These are phyloP conservation scores for Seira sanloemensis DNA, from an alignment of 2,888 invertebrate species.

Conservation along the genomic window DNA sequence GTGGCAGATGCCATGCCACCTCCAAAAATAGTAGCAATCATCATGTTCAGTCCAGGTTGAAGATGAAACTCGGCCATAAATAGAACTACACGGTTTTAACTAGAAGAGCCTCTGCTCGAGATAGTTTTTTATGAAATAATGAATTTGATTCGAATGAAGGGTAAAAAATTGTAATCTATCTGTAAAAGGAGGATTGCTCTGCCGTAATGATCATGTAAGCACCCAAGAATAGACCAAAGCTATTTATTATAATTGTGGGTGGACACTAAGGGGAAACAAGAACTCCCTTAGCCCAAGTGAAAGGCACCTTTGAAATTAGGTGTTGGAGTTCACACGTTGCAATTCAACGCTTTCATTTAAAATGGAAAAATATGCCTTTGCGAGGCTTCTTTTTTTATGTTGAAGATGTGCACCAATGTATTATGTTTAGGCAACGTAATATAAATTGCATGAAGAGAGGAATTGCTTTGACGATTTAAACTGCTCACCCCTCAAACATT, in stretches of 20 bases:
- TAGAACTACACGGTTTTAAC: background rate
- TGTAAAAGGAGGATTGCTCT: constrained; percentile 45
- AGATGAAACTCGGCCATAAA: background rate
- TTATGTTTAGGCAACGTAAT: too few relatives aligned
- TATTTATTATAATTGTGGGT: constrained; percentile 73
- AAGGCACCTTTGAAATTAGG: constrained; percentile 47
- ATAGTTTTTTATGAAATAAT: background rate
- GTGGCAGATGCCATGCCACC: constrained; percentile 18
- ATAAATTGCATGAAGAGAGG: background rate
- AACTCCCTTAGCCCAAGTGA: constrained; percentile 36
- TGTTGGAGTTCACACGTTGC: constrained; percentile 42
- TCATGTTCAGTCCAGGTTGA: background rate
- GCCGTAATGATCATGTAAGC: constrained; percentile 2
- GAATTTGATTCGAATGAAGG: background rate
- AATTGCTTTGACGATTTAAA: background rate
- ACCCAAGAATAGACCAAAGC: constrained; percentile 32
- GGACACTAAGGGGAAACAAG: too few relatives aligned
- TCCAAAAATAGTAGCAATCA: constrained; percentile 39
- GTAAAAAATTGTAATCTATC: constrained; percentile 59
- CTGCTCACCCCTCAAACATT: too few relatives aligned
- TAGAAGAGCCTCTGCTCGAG: background rate
- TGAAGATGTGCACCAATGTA: too few relatives aligned
- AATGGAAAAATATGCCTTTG: too few relatives aligned
- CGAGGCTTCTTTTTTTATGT: too few relatives aligned
- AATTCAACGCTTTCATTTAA: too few relatives aligned